Evolutionary conservation across 37 sponge, comb jelly and placozoan species (phyloP), one percentile per base, ranked within the genome.

Genomic region (Crambe crambe): DNA sequence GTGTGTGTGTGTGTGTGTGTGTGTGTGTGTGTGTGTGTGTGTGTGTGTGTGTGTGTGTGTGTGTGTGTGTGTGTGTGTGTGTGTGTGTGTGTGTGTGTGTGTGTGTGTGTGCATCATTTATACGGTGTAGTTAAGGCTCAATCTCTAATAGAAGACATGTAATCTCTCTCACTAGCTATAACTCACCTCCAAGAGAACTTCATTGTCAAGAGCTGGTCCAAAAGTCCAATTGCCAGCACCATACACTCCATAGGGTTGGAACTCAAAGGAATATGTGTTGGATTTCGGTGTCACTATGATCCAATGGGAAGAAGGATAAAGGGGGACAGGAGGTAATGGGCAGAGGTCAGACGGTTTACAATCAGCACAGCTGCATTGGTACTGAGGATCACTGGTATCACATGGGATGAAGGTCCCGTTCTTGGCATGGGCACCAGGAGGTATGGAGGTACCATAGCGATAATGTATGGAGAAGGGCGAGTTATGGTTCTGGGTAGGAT

Each of bases 391-490:
- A 9, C 31, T 62, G 2, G 62, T 30, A 34, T 72, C 30, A 36
- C 73, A 72, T 17, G 29, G 42, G 9, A 8, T 68, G 56, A 35
- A 66, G 57, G 43, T 42, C n/a, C 17, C 9, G 5, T 75, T 61
- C 20, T 68, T 22, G 37, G 37, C 30, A 6, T 5, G 30, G 0
- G n/a, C 40, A 22, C 37, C 41, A 0, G 70, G 20, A 10, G 43
- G 38, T n/a, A n/a, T n/a, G 3, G 56, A 36, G 57, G 32, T 27
- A 32, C 41, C 62, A 32, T 35, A 68, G 12, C 25, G 1, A 76
- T 87, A 93, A 26, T 57, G 43, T 39, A 96, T 84, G 20, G 17
- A 30, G 43, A 96, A 96, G 15, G 97, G 97, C 2, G 91, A 57
- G 1, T 77, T 62, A 20, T 71, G 64, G 30, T 87, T 83, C 32